Evolutionary conservation across 2,888 invertebrate genomes (phyloP).

Genomic region (Lepeophtheirus nordmannii): DNA sequence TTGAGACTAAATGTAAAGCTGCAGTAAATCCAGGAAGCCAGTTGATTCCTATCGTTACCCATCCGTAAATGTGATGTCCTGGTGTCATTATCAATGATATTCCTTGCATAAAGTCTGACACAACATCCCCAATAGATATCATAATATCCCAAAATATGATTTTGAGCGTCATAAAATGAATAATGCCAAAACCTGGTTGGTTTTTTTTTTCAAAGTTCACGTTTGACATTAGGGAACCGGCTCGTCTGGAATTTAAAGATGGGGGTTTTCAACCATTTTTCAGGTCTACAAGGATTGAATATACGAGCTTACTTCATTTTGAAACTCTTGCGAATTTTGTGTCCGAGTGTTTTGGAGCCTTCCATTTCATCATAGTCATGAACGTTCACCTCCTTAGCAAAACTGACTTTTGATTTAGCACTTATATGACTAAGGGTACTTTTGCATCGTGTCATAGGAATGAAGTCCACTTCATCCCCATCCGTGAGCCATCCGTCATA

Average conservation of each 20-base stretch:
- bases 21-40: conserved; percentile 16
- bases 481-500: neutral
- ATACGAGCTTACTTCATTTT: neutral
- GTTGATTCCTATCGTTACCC: conserved; percentile 10
- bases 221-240: neutral
- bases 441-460: neutral
- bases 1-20: conserved; percentile 5
- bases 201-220: neutral
- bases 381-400: neutral
- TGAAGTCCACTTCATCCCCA: neutral
- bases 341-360: neutral
- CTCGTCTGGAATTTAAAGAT: neutral
- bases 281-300: neutral
- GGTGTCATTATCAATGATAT: conserved; percentile 1
- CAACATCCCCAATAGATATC: conserved; percentile 14
- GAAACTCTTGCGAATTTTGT: neutral
- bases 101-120: conserved; percentile 13
- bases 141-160: conserved; percentile 18
- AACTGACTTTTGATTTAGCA: neutral
- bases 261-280: neutral
- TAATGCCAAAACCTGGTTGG: conserved; percentile 8
- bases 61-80: conserved; percentile 12
- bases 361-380: neutral
- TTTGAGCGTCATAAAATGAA: conserved; percentile 10
- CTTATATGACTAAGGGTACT: neutral